Evolutionary conservation across 2,888 invertebrate species (phyloP), one percentile per base, ranked within the genome.

Genomic region (Rhodophaea formosa): DNA sequence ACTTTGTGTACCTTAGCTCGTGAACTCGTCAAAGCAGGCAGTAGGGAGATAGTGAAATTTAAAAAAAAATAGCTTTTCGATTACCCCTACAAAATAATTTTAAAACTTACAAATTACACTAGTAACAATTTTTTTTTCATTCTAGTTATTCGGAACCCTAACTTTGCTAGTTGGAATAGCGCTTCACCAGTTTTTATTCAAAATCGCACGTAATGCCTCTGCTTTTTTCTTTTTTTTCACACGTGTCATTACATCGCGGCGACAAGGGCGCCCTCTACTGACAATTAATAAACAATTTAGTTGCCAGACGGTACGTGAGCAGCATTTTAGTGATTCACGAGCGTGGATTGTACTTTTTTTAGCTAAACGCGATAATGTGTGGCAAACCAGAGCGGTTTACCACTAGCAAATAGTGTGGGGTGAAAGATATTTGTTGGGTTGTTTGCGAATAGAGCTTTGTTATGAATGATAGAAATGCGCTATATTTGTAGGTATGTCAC

Each of bases 221-320:
- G 17, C 5, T 35, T 17, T 39, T 42, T 57, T 47, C 42, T 46
- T 51, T 59, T 54, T 42, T 39, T 46, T 17, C 35, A 32, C 58
- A 45, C 23, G 30, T 56, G 53, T 58, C 47, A 49, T 56, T 58
- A 53, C 12, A 43, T 52, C 17, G 51, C 15, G 44, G 8, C 17
- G 32, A 42, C 42, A 60, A 61, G 57, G 56, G 58, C 62, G 65
- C 63, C 63, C 56, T 62, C 62, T 61, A 61, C 58, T 64, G 56
- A 74, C 72, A 75, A 76, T 75, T 77, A 75, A 74, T 75, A 75
- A 71, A 74, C 73, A 76, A 77, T 74, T 71, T 71, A 70, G 67
- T 64, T 57, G 55, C 56, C 43, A 43, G 15, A 17, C 49, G 58
- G 57, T 66, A 70, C 72, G 73, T 72, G 72, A 70, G 66, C 56